Evolutionary conservation across 2,797 vertebrate genomes (phyloP), one percentile per base, ranked within the genome.

Genomic region (Enteromius trimaculatus): DNA sequence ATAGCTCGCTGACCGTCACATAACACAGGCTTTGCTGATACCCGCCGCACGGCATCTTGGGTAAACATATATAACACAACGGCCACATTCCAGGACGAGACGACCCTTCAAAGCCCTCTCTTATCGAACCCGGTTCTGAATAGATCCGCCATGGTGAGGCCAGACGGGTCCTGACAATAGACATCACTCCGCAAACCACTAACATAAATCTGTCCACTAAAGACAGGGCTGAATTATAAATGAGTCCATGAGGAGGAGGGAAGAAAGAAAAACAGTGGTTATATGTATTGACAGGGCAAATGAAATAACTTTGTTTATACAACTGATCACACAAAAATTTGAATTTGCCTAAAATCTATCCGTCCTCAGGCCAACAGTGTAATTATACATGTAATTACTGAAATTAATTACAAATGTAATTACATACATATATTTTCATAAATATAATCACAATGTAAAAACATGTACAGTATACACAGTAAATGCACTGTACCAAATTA

Each of bases 181-280:
- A 90, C 91, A 87, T 90, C 86, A 84, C 80, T 86, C 53, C 8
- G 70, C 86, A 90, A 92, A 90, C 87, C 92, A n/a, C 21, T 58
- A 11, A n/a, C 55, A 58, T 58, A 58, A 58, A 4, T 58, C 55
- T n/a, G 21, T n/a, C 21, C 53, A 55, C 2, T 92, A 91, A 93
- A 92, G 88, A 85, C 71, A 66, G 14, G 23, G 31, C 70, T 93
- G 83, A 93, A 94, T 93, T 92, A 94, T 92, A 88, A 81, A 93
- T 90, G 90, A 90, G 85, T 89, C 85, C 89, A 91, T 87, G 90
- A 51, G 26, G 39, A 39, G 85, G 87, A 91, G 89, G 90, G 1
- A 91, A 85, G 0, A 85, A 1, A 4, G 5, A 2, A 3, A 58
- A 23, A 11, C 5, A 14, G 88, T 90, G 87, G 88, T 91, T 88